Base-by-base conservation (phyloP, 2,888 invertebrate genomes). In the Teleiodes luculella region DNA sequence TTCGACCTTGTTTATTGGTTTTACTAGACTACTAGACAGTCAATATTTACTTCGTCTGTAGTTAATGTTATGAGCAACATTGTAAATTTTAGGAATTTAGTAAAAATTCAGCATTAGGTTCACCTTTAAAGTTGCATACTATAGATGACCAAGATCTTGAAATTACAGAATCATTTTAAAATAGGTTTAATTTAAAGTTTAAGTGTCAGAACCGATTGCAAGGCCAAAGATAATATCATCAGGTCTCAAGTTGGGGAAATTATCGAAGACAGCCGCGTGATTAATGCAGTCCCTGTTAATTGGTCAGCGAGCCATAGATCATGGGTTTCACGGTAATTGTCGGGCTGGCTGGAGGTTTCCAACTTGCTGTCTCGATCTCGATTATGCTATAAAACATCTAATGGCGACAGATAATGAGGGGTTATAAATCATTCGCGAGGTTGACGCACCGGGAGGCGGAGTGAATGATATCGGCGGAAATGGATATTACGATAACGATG, bases 401-500 rank as follows among this genome's bases (percentile, higher is more conserved):
- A 70, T 70, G 61, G 66, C 61, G 63, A 66, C 58, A 60, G 64
- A 68, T 80, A 79, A 78, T 79, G 70, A 75, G 68, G 16, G 56
- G 36, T 61, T 45, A 68, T 81, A 76, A 78, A 80, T 82, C 76
- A 77, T 72, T 55, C 55, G 60, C 53, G 64, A 66, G 68, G 68
- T 47, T 74, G 72, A 72, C 69, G 69, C 67, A 57, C 64, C 64
- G 57, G 60, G 61, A 62, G 63, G 63, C 58, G 57, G 57, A 61
- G 66, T 66, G 70, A 67, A 66, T 61, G 72, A 72, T 78, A 76
- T 71, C 74, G 73, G 60, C 74, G 79, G 82, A 83, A 80, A 75
- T 80, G 76, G 72, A 75, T 76, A 76, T 78, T 74, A 73, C 65
- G 78, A 80, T 80, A 81, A 77, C 68, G 72, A 72, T 64, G 71